Percentiles rank a stretch among this genome's conserved stretches.
Conservation (phyloP, 2,113 vertebrate species). For the Tiliqua scincoides region DNA sequence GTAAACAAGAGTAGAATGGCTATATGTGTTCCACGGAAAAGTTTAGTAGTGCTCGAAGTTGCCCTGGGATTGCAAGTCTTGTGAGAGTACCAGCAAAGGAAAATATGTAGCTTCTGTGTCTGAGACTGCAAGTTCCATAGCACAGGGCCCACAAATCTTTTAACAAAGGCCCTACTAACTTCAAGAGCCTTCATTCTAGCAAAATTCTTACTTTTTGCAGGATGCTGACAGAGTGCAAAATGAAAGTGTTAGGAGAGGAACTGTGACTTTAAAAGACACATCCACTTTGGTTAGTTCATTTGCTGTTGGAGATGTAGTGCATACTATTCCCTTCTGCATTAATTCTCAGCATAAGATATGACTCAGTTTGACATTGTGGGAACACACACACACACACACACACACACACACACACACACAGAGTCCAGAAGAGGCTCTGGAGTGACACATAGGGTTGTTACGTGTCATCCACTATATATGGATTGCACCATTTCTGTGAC, state of each 20-base stretch:
- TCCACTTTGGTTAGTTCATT: background rate
- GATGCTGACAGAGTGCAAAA: background rate
- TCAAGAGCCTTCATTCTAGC: background rate
- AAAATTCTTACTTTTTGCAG: background rate
- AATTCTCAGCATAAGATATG: slow-evolving; percentile 50
- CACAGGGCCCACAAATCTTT: slow-evolving; percentile 26
- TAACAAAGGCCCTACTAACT: background rate
- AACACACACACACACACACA: slow-evolving; percentile 33
- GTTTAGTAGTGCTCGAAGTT: background rate
- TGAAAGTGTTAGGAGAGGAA: background rate
- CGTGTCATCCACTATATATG: background rate
- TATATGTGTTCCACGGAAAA: background rate
- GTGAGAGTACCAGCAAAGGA: background rate
- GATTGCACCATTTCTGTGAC: slow-evolving; percentile 42
- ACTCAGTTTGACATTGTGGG: slow-evolving; percentile 58
- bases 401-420: slow-evolving; percentile 29
- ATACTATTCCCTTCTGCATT: slow-evolving; percentile 51
- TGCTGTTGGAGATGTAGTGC: slow-evolving; percentile 28
- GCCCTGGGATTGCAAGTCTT: too few species aligned
- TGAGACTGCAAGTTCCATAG: background rate
- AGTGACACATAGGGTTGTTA: slow-evolving; percentile 19
- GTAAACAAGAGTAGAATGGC: background rate
- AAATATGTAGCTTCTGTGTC: background rate
- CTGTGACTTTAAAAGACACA: background rate
- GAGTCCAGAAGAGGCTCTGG: slow-evolving; percentile 46